Base-by-base conservation (phyloP, 2,797 vertebrate genomes). In the Corythornis leucogaster region DNA sequence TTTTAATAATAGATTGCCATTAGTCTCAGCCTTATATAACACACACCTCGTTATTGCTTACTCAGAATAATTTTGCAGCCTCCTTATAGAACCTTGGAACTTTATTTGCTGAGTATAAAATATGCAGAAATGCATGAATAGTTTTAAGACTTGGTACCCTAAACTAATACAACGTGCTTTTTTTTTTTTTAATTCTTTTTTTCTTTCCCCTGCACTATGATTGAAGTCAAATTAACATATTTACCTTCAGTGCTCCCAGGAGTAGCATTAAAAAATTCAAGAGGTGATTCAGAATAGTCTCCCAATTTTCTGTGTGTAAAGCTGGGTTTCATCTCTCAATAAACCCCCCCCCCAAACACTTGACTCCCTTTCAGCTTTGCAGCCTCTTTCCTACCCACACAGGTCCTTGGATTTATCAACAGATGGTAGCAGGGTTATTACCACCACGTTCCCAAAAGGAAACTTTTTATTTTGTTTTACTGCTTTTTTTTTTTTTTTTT, bases 181-280 rank as follows among this genome's bases (percentile, higher is more conserved):
- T 24, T 62, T 76, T 53, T 6, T 15, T 6, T 20, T 14, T 28
- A 38, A 38, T 38, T 38, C 5, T 28, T 11, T 8, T 16, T 8
- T 19, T 69, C 54, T 43, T 53, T 22, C 15, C 45, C 22, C 63
- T 58, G 55, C 88, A 58, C 93, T 67, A 10, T 94, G 97, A 97
- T 96, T 97, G 96, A 96, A 97, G 96, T 93, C 96, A 93, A 93
- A 97, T 97, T 96, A 97, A 91, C 97, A 87, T 96, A 95, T 97
- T 97, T 97, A 94, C 97, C 96, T 93, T 96, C 94, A 93, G 92
- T 57, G 95, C 91, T 97, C 97, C 96, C 97, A 8, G 17, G 95
- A 95, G 97, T 77, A 64, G 88, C 40, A 70, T 96, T 91, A 93
- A 96, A 90, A 91, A 89, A 90, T 91, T 50, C 63, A 86, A 85